Base-by-base conservation (phyloP, 2,113 vertebrate species). In the Ammodytes marinus region DNA sequence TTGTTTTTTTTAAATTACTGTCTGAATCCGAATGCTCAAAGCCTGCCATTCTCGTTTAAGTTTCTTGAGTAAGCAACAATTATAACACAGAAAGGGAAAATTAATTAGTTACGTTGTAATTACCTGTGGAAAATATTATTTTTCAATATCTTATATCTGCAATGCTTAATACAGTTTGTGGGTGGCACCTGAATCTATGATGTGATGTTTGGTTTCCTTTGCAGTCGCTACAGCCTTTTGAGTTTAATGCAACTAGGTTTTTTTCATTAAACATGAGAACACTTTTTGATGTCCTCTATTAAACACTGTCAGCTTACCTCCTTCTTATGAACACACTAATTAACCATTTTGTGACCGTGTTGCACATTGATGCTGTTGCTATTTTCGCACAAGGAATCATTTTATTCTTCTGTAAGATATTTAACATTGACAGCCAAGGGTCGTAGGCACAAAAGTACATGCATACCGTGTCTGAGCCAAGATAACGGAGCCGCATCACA, bases 331-430 rank as follows among this genome's bases (percentile, higher is more conserved):
- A 66, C 65, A 27, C 13, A 7, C 17, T 52, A 71, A 86, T 86
- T 72, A 86, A 86, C 72, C 77, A 42, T 15, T 72, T 12, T 53
- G 42, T 68, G 55, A 79, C 52, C 42, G 63, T 42, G 58, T 52
- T 42, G 46, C 64, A 63, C 40, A 13, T 76, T 46, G 39, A 72
- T 47, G 15, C 4, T 54, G 14, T 57, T 42, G 40, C 27, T 42
- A 14, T 35, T 74, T 19, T 73, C 9, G 14, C n/a, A 61, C n/a
- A 8, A 54, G 40, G 5, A 53, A 83, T 77, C 10, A 9, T 47
- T 74, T 75, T 7, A 40, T 59, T 76, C 42, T 66, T 49, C 49
- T 55, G 5, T 64, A 11, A 69, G 9, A 69, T 55, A 58, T 64
- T 76, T 37, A 17, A 39, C 7, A 37, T 49, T 52, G 37, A 50